Conservation (phyloP, 2,888 invertebrate genomes). For the Euphydryas editha region DNA sequence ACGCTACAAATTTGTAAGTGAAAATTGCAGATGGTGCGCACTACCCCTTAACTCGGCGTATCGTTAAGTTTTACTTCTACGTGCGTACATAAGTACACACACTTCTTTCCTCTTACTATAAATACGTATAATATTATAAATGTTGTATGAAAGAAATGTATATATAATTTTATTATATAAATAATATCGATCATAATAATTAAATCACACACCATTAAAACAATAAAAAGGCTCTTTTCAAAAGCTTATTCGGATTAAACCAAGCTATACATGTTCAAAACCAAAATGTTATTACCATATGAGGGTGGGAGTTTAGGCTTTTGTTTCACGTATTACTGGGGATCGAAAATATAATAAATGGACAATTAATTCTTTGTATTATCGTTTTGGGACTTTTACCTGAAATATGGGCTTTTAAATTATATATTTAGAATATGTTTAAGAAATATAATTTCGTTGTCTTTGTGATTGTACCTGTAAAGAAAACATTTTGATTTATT, state of each 20-base stretch:
- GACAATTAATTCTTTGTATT: conserved; percentile 35
- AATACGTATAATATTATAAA: too few species aligned
- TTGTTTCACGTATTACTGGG: conserved; percentile 29
- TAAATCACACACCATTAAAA: not conserved
- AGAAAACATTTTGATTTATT: not conserved
- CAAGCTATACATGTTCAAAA: conserved; percentile 1
- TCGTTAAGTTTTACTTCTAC: too few species aligned
- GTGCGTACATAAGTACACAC: too few species aligned
- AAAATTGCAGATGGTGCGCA: too few species aligned
- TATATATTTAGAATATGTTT: not conserved
- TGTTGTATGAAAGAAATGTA: too few species aligned
- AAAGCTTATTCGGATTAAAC: conserved; percentile 4
- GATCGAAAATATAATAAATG: conserved; percentile 31
- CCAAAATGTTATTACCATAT: conserved; percentile 30
- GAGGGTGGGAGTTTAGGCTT: conserved; percentile 19
- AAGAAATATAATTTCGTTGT: not conserved
- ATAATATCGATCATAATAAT: not conserved
- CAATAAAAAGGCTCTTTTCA: conserved; percentile 3
- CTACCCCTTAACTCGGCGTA: too few species aligned
- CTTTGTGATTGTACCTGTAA: not conserved
- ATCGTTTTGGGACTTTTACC: conserved; percentile 34
- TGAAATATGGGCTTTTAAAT: conserved; percentile 6
- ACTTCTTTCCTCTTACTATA: too few species aligned
- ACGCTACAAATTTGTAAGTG: too few species aligned
- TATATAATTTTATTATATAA: not conserved